These are phyloP conservation scores for Melopsittacus undulatus DNA, from an alignment of 2,797 vertebrate species.

Conservation along the genomic window DNA sequence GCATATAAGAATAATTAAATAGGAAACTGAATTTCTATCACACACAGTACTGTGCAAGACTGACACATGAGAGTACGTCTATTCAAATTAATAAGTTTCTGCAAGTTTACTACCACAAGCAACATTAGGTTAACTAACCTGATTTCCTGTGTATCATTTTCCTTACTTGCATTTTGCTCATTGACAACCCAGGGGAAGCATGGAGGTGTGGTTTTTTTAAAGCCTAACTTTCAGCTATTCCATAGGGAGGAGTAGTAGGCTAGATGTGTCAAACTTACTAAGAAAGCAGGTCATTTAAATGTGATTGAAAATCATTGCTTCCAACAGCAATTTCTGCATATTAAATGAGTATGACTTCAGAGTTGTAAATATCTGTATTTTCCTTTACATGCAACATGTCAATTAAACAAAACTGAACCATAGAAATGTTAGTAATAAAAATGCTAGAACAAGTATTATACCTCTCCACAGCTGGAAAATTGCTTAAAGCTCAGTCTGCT, in stretches of 20 bases:
- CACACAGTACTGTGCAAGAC: background rate
- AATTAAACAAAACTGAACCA: background rate
- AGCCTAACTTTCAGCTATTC: background rate
- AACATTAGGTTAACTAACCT: background rate
- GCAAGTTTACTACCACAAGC: background rate
- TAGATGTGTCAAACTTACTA: background rate
- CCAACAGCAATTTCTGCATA: background rate
- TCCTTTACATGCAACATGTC: background rate
- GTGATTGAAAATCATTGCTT: background rate
- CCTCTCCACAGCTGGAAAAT: background rate
- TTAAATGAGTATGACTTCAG: background rate
- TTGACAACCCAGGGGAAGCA: background rate
- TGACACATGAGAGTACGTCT: background rate
- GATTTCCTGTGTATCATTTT: background rate
- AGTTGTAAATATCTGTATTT: background rate
- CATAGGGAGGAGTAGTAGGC: fast-evolving
- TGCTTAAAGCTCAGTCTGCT: background rate
- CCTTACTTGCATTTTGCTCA: background rate
- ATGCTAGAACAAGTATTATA: background rate
- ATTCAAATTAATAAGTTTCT: background rate
- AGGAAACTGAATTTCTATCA: background rate
- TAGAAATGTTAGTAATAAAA: background rate
- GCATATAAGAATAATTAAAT: background rate
- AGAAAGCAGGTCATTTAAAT: background rate
- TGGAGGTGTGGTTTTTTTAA: background rate